phyloP scores from a whole-genome alignment of 2,113 vertebrate species.

The Crotalus tigris region DNA sequence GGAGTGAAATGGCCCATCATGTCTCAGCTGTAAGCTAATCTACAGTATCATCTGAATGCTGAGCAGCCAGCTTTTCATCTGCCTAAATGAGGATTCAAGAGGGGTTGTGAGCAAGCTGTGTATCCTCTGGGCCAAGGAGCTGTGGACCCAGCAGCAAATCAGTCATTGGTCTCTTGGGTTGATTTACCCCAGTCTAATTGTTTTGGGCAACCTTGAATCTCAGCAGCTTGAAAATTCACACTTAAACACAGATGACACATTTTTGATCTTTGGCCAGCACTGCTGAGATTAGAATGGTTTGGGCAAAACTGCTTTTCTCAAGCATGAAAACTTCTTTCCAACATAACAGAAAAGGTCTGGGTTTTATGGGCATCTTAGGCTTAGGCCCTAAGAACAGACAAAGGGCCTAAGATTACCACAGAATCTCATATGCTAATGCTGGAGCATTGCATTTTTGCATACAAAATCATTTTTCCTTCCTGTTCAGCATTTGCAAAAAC shows the following conservation, averaged over 20 bases:
- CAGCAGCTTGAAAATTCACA: constrained; percentile 58
- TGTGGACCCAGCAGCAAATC: background rate
- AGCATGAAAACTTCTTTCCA: constrained; percentile 57
- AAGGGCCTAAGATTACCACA: background rate
- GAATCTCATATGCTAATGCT: background rate
- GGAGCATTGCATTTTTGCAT: constrained; percentile 8
- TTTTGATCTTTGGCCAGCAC: constrained; percentile 49
- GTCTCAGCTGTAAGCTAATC: constrained; percentile 48
- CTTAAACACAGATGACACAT: constrained; percentile 44
- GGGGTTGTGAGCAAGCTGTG: constrained; percentile 16
- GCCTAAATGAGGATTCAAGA: constrained; percentile 15
- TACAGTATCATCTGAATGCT: constrained; percentile 53
- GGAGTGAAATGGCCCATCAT: constrained; percentile 39
- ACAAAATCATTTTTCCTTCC: background rate
- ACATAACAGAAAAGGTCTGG: constrained; percentile 15
- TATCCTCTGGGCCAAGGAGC: background rate
- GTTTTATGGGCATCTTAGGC: background rate
- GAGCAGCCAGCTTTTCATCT: constrained; percentile 50
- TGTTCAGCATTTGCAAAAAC: background rate
- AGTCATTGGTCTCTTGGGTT: background rate
- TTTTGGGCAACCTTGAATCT: background rate
- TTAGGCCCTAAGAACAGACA: constrained; percentile 30
- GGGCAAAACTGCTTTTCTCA: constrained; percentile 46
- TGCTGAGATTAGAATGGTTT: constrained; percentile 47
- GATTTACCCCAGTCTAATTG: background rate